Conservation (phyloP, 2,797 vertebrate species). For the Bovichtus variegatus region DNA sequence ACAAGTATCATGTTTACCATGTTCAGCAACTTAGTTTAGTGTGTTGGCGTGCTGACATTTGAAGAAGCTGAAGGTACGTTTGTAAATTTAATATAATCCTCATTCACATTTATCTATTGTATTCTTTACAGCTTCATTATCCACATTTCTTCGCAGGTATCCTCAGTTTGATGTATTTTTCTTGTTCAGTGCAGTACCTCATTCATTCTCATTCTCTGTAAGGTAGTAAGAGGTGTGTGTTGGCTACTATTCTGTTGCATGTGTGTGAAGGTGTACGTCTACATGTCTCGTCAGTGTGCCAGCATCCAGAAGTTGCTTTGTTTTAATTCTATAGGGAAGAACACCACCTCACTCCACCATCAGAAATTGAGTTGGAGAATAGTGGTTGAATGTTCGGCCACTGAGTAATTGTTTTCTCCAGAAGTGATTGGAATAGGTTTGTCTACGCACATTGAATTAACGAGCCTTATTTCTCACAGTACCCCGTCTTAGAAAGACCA, state of each 20-base stretch:
- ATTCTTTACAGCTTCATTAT: conserved; percentile 31
- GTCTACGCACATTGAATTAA: conserved; percentile 39
- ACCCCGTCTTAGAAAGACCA: conserved; percentile 15
- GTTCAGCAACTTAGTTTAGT: not conserved
- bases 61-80: not conserved
- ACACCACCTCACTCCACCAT: not conserved
- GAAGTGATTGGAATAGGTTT: conserved; percentile 43
- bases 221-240: conserved; percentile 17
- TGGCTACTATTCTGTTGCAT: not conserved
- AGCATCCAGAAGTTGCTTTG: conserved; percentile 9
- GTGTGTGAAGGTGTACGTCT: not conserved
- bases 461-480: conserved; percentile 9
- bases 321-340: conserved; percentile 22
- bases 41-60: not conserved
- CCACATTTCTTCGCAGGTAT: conserved; percentile 22
- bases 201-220: conserved; percentile 46
- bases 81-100: not conserved
- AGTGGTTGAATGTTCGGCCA: conserved; percentile 23
- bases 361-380: conserved; percentile 36
- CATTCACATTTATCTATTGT: not conserved
- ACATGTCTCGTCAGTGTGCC: not conserved
- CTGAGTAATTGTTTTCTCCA: conserved; percentile 56
- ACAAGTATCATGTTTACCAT: not conserved
- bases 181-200: conserved; percentile 23
- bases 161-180: conserved; percentile 11